Evolutionary conservation across 2,888 invertebrate genomes (phyloP).

Genomic region (Hermodice carunculata): DNA sequence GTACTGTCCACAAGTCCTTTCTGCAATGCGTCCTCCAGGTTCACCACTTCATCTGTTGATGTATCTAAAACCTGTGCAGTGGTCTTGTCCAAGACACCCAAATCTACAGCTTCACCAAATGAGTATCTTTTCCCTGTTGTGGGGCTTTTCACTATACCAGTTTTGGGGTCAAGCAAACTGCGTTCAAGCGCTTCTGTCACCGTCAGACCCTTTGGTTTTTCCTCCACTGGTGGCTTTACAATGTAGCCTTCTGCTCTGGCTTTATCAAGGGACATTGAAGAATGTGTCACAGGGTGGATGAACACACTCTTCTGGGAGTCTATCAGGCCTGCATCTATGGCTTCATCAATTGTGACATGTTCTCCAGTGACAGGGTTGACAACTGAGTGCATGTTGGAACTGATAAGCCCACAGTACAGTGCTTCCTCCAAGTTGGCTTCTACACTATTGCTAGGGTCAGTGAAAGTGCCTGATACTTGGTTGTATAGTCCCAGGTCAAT

Average conservation of each 20-base stretch:
- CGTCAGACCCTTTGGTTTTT: slow-evolving; percentile 75
- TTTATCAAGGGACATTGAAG: neutral
- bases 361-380: slow-evolving; percentile 42
- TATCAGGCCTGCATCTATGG: slow-evolving; percentile 80
- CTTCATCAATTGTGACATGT: slow-evolving; percentile 68
- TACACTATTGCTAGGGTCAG: slow-evolving; percentile 68
- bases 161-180: slow-evolving; percentile 10
- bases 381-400: slow-evolving; percentile 47
- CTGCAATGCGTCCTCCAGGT: slow-evolving; percentile 84
- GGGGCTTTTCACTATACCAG: slow-evolving; percentile 80
- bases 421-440: slow-evolving; percentile 55
- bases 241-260: neutral
- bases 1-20: slow-evolving; percentile 75
- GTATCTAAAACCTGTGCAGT: slow-evolving; percentile 32
- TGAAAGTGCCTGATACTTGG: slow-evolving; percentile 44
- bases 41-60: slow-evolving; percentile 81
- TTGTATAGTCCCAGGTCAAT: slow-evolving; percentile 75
- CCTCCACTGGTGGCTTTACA: slow-evolving; percentile 8
- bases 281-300: neutral
- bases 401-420: slow-evolving; percentile 71
- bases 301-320: slow-evolving; percentile 71
- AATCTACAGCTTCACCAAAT: slow-evolving; percentile 81
- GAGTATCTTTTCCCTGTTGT: slow-evolving; percentile 85
- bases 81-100: slow-evolving; percentile 64
- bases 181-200: neutral